Evolutionary conservation across 2,797 vertebrate genomes (phyloP).

Genomic region (Brachyalestes nurse): DNA sequence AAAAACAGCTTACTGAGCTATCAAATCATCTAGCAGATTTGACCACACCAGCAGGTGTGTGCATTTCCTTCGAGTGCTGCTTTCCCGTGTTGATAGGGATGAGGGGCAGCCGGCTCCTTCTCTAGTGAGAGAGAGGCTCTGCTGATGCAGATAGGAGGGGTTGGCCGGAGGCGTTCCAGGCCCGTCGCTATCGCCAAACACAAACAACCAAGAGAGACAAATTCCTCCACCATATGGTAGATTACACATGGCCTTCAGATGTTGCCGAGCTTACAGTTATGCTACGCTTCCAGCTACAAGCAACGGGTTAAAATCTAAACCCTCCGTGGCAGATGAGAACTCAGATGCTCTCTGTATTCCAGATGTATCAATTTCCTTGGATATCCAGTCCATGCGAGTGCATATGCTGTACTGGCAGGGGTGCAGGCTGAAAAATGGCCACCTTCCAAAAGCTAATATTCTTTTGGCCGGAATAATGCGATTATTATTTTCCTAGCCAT

Average conservation of each 20-base stretch:
- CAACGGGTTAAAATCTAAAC: slow-evolving; percentile 81
- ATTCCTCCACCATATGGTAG: slow-evolving; percentile 61
- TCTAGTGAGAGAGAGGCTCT: slow-evolving; percentile 28
- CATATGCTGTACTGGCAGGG: slow-evolving; percentile 94
- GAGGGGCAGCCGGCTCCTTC: slow-evolving; percentile 9
- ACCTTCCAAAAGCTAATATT: slow-evolving; percentile 80
- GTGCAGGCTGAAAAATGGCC: slow-evolving; percentile 75
- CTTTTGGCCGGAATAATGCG: slow-evolving; percentile 94
- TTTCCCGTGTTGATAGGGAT: background rate
- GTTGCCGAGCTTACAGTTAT: slow-evolving; percentile 37
- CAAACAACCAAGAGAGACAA: slow-evolving; percentile 53
- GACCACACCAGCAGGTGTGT: slow-evolving; percentile 6
- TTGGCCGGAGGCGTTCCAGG: slow-evolving; percentile 47
- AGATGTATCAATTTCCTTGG: slow-evolving; percentile 94
- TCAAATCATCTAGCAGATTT: background rate
- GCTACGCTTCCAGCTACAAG: slow-evolving; percentile 59
- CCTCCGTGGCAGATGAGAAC: slow-evolving; percentile 86
- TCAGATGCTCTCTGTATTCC: slow-evolving; percentile 88
- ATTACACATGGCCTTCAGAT: slow-evolving; percentile 48
- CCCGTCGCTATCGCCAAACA: slow-evolving; percentile 45
- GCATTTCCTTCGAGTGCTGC: background rate
- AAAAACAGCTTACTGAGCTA: too few relatives aligned
- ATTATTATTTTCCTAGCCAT: slow-evolving; percentile 99
- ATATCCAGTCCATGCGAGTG: slow-evolving; percentile 88
- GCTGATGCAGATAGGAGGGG: slow-evolving; percentile 39